phyloP scores from a whole-genome alignment of 1,140 invertebrate genomes.

The Drosophila simulans region DNA sequence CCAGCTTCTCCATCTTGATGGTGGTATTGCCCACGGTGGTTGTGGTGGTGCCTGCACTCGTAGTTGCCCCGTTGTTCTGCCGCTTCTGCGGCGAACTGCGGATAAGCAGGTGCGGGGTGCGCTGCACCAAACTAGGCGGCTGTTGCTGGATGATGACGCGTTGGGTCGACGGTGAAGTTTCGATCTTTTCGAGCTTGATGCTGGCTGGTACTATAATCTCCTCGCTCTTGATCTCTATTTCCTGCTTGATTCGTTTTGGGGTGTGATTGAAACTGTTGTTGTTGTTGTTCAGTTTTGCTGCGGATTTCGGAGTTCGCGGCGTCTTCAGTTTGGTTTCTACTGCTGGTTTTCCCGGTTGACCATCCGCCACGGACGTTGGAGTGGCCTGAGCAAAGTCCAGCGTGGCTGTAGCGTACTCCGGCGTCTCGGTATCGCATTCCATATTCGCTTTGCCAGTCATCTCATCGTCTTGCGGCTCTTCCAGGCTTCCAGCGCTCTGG shows the following conservation, averaged over 20 bases:
- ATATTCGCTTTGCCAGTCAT: slow-evolving; percentile 77
- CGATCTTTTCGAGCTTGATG: slow-evolving; percentile 79
- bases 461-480: slow-evolving; percentile 64
- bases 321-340: slow-evolving; percentile 36
- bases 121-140: slow-evolving; percentile 49
- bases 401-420: slow-evolving; percentile 78
- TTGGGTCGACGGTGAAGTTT: slow-evolving; percentile 42
- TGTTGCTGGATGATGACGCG: slow-evolving; percentile 71
- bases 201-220: slow-evolving; percentile 79
- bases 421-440: slow-evolving; percentile 80
- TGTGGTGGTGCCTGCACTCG: slow-evolving; percentile 36
- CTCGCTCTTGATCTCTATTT: slow-evolving; percentile 82
- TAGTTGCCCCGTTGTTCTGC: slow-evolving; percentile 31
- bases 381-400: slow-evolving; percentile 65
- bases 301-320: slow-evolving; percentile 46
- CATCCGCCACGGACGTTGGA: slow-evolving; percentile 25
- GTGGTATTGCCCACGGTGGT: slow-evolving; percentile 67
- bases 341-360: slow-evolving; percentile 9
- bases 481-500: slow-evolving; percentile 64
- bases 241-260: slow-evolving; percentile 80
- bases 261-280: slow-evolving; percentile 73
- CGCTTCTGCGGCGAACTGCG: slow-evolving; percentile 66
- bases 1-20: slow-evolving; percentile 82
- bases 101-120: slow-evolving; percentile 70
- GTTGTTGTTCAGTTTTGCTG: slow-evolving; percentile 65